Percentiles rank a stretch among this genome's conserved stretches.
Evolutionary conservation across 2,888 invertebrate species (phyloP).

Genomic region (Colletes collaris): DNA sequence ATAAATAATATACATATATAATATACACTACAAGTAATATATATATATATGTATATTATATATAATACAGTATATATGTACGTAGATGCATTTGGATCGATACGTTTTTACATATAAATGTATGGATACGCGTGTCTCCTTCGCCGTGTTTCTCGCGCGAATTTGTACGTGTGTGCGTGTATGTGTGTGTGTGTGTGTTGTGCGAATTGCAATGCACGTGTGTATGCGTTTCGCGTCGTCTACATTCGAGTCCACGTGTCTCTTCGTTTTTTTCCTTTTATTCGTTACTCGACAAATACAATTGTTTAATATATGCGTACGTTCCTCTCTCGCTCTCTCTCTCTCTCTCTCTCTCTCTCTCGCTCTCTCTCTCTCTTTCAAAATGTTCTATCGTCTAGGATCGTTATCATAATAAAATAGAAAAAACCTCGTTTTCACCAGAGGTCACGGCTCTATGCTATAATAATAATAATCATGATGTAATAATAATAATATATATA

Average conservation of each 20-base stretch:
- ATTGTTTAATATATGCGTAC: constrained; percentile 37
- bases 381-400: constrained; percentile 66
- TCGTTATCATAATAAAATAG: constrained; percentile 77
- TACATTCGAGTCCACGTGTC: constrained; percentile 39
- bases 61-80: constrained; percentile 44
- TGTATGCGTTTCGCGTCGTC: constrained; percentile 5
- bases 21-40: constrained; percentile 51
- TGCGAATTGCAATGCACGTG: constrained; percentile 30
- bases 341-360: constrained; percentile 6
- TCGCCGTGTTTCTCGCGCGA: no score
- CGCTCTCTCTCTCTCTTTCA: constrained; percentile 56
- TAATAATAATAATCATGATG: constrained; percentile 53
- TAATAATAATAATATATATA: constrained; percentile 57
- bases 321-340: constrained; percentile 41
- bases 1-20: constrained; percentile 55
- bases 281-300: constrained; percentile 58
- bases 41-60: constrained; percentile 46
- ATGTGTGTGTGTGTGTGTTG: constrained; percentile 15
- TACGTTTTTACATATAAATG: constrained; percentile 61
- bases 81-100: constrained; percentile 59
- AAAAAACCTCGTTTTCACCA: constrained; percentile 71
- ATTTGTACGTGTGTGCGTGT: constrained; percentile 21
- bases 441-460: constrained; percentile 62
- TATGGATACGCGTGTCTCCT: constrained; percentile 40
- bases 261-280: not conserved